Evolutionary conservation across 2,888 invertebrate species (phyloP), one percentile per base, ranked within the genome.

Genomic region (Pyralis farinalis): DNA sequence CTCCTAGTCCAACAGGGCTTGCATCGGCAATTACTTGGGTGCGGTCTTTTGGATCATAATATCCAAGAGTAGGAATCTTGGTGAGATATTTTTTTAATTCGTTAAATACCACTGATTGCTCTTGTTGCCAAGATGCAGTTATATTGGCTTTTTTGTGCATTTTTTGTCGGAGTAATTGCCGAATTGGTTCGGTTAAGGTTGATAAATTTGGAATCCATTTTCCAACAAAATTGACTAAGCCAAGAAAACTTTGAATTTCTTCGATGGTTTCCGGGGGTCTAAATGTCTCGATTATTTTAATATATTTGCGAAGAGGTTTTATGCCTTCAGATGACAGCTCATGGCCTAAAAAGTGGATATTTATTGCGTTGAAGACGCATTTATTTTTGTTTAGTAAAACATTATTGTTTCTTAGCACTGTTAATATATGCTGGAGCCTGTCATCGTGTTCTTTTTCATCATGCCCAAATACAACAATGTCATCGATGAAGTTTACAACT

Each of bases 181-280:
- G 40, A 0, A 58, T 8, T 2, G 58, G 58, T 34, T 58, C 58
- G 10, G 53, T 54, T 0, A 25, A 5, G 0, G 56, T 57, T 0
- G 55, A 43, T 7, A 53, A 8, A 37, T 60, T 42, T 0, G 54
- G 56, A n/a, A 60, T 48, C 56, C 60, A 55, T 37, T 56, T 57
- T 0, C 30, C 31, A 0, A 55, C 34, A 36, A 37, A 63, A 34
- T 59, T 63, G 1, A 60, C 40, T 0, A 64, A 16, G 0, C 61
- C 62, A 1, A 63, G 16, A 38, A 64, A 63, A 20, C 63, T 66
- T 41, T 58, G 58, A 0, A 62, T 1, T 34, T 63, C 62, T 7
- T 42, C 54, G 1, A 58, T 38, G 0, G 43, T 50, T 6, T 4
- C 40, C 0, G 58, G 59, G 1, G 20, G 12, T 31, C 54, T 30